phyloP scores from a whole-genome alignment of 1,140 invertebrate genomes.

The Bombyx mandarina region DNA sequence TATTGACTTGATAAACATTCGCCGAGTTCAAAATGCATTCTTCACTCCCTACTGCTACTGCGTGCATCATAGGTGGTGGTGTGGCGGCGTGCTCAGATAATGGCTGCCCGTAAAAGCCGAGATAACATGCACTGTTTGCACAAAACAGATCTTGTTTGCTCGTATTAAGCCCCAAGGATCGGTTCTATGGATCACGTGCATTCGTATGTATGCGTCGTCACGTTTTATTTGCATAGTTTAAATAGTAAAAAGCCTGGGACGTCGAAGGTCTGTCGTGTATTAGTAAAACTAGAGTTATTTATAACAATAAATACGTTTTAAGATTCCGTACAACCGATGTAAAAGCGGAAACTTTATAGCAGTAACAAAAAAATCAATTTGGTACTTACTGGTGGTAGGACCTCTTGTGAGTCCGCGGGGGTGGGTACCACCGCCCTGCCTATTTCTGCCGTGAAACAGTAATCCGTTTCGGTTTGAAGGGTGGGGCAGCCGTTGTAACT shows the following conservation, averaged over 20 bases:
- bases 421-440: too few relatives aligned
- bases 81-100: slow-evolving; percentile 31
- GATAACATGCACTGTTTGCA: slow-evolving; percentile 53
- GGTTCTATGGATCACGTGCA: slow-evolving; percentile 35
- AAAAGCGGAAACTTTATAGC: too few relatives aligned
- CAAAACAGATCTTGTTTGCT: slow-evolving; percentile 57
- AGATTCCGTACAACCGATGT: too few relatives aligned
- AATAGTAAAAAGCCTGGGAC: slow-evolving; percentile 5
- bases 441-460: too few relatives aligned
- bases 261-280: too few relatives aligned
- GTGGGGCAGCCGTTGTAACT: too few relatives aligned
- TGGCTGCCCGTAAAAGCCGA: slow-evolving; percentile 29
- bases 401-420: too few relatives aligned
- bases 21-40: slow-evolving; percentile 35
- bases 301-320: too few relatives aligned
- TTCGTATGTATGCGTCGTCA: slow-evolving; percentile 39
- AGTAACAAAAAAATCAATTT: too few relatives aligned
- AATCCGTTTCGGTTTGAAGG: too few relatives aligned
- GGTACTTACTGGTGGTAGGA: too few relatives aligned
- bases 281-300: too few relatives aligned
- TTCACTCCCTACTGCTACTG: slow-evolving; percentile 34
- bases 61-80: slow-evolving; percentile 31
- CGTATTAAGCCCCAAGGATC: slow-evolving; percentile 42
- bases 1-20: slow-evolving; percentile 62
- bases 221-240: slow-evolving; percentile 48